phyloP scores from a whole-genome alignment of 2,888 invertebrate species.

The Aphodius sticticus region DNA sequence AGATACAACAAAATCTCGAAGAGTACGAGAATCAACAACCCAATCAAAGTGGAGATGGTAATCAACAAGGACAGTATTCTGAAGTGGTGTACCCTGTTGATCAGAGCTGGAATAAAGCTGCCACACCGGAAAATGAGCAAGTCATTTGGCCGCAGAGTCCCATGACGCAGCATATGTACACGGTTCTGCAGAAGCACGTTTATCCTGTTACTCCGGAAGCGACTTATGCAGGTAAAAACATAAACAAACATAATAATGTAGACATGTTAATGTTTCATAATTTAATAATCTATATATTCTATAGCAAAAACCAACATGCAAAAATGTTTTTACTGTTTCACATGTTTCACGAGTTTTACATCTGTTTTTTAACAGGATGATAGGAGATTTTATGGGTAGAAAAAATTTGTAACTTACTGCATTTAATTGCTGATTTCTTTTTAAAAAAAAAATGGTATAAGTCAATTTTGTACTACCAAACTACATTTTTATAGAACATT shows the following conservation, averaged over 20 bases:
- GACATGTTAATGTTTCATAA: neutral
- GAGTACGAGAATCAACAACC: slow-evolving; percentile 23
- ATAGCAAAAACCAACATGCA: too few species aligned
- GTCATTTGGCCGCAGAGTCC: slow-evolving; percentile 28
- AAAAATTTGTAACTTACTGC: too few species aligned
- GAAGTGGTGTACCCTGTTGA: slow-evolving; percentile 26
- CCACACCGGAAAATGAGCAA: slow-evolving; percentile 14
- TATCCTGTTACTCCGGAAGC: slow-evolving; percentile 28
- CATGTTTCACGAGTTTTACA: too few species aligned
- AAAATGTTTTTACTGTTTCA: too few species aligned
- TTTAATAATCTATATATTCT: neutral
- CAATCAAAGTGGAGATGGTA: slow-evolving; percentile 15
- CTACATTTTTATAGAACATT: too few species aligned
- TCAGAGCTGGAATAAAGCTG: slow-evolving; percentile 24
- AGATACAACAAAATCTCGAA: slow-evolving; percentile 27
- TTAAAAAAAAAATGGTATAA: too few species aligned
- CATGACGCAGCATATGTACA: slow-evolving; percentile 24
- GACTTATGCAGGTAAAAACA: slow-evolving; percentile 27
- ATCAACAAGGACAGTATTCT: slow-evolving; percentile 26
- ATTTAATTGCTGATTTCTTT: too few species aligned
- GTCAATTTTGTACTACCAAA: too few species aligned
- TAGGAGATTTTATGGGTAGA: too few species aligned
- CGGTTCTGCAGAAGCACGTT: slow-evolving; percentile 28
- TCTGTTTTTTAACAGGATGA: too few species aligned
- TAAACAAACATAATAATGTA: neutral